Evolutionary conservation across 37 sponge, comb jelly and placozoan genomes (phyloP), one percentile per base, ranked within the genome.

Genomic region (Theonella swinhoei): DNA sequence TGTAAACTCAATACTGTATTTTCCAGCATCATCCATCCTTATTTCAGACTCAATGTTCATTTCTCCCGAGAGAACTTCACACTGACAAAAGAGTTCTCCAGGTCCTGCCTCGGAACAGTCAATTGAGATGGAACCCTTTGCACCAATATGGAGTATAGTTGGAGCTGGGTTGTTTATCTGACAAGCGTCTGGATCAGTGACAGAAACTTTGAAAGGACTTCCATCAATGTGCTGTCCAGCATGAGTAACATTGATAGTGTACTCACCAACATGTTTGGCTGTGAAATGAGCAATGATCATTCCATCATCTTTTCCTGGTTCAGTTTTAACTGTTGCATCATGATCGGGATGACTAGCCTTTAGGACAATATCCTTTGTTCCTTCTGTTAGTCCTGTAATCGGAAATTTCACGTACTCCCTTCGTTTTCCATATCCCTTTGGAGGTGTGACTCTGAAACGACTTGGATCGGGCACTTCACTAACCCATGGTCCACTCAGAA

Each of bases 191-290:
- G 95, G 95, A 38, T 95, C 75, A 33, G 80, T 68, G 30, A 95
- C 78, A 22, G 72, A 42, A 4, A 82, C 77, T n/a, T 63, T 64
- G 81, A 93, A 95, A 1, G 96, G 96, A 58, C 91, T 85, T 34
- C 94, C 96, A 59, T 69, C 74, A 39, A 95, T 83, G 39, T 89
- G 70, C 25, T 85, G 75, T 19, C 77, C 87, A 3, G 71, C 69
- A 41, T 68, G 65, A 39, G 67, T 87, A 36, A 95, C 88, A 24
- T 80, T 40, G 5, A 95, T 85, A 0, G 26, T 30, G 70, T 95
- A 93, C n/a, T 88, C 78, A 20, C 96, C 96, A 1, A 79, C 72
- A 3, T 78, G 62, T 43, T 89, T 83, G 38, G 96, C 84, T 17
- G 87, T 80, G 65, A 91, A 93, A 0, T 67, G 64, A 25, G 76